Base-by-base conservation (phyloP, 1,140 invertebrate species). In the Zaprionus taronus region DNA sequence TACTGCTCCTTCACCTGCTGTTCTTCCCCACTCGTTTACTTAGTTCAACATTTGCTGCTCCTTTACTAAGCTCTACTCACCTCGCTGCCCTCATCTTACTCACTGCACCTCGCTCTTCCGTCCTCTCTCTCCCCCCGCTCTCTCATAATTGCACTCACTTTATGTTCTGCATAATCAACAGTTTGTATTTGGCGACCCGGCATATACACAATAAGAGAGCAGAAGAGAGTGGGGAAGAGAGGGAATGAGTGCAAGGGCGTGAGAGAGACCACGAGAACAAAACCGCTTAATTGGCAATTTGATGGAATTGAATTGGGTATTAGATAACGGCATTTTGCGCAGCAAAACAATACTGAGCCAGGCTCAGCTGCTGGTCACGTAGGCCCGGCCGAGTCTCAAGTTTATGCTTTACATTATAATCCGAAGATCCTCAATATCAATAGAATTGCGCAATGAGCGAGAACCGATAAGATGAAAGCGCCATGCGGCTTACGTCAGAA, bases 281-380 rank as follows among this genome's bases (percentile, higher is more conserved):
- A 79, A 79, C 56, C 71, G 84, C 84, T 80, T 90, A 89, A 89
- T 90, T 89, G 81, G 69, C 72, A 77, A 57, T 72, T 81, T 68
- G 84, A 87, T 87, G 77, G 53, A 83, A 80, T 67, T 77, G 70
- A 87, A 89, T 85, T 85, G 79, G 56, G 24, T 72, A 79, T 89
- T 89, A 85, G 85, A 72, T 80, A 90, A 85, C 81, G 67, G 68
- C 15, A 72, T 80, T 64, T 81, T 80, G 81, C 81, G 81, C 84
- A 90, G 79, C 67, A 20, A 20, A 12, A 62, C 56, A 47, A 47
- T 17, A 15, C 65, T 76, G 31, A 51, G 47, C 20, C 47, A 4
- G 9, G 20, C 47, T 51, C 5, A 51, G 47, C 47, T 51, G 47
- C 20, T 24, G 20, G 47, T 51, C 47, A 51, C 47, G 47, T 51